Conservation (phyloP, 2,888 invertebrate species). For the Leptopilina myrica region DNA sequence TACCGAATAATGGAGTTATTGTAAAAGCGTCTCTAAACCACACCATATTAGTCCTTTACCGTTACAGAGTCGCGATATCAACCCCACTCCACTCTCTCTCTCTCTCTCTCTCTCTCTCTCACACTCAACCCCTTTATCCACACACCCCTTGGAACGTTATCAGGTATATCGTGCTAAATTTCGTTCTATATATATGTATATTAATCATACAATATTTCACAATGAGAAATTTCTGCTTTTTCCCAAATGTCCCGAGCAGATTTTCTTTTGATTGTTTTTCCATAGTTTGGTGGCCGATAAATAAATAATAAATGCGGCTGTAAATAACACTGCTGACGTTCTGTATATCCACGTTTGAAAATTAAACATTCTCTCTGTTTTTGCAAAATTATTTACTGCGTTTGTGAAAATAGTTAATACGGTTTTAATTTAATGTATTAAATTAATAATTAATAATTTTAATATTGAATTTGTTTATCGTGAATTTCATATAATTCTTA, state of each 20-base stretch:
- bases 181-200: not conserved
- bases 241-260: not conserved
- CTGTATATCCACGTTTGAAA: not conserved
- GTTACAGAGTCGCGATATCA: not conserved
- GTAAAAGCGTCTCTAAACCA: constrained; percentile 50
- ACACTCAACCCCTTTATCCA: too few species aligned
- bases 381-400: not conserved
- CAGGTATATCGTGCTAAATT: constrained; percentile 21
- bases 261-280: constrained; percentile 6
- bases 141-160: not conserved
- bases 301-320: constrained; percentile 13
- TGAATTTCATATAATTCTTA: too few species aligned
- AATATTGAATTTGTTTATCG: too few species aligned
- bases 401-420: too few species aligned
- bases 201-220: constrained; percentile 13
- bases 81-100: not conserved
- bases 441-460: too few species aligned
- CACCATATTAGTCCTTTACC: constrained; percentile 11
- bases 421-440: too few species aligned
- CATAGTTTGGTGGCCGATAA: not conserved
- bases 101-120: not conserved
- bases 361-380: not conserved
- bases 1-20: constrained; percentile 59
- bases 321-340: not conserved
- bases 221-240: constrained; percentile 24